Evolutionary conservation across 2,888 invertebrate species (phyloP).

Genomic region (Micropterix aruncella): DNA sequence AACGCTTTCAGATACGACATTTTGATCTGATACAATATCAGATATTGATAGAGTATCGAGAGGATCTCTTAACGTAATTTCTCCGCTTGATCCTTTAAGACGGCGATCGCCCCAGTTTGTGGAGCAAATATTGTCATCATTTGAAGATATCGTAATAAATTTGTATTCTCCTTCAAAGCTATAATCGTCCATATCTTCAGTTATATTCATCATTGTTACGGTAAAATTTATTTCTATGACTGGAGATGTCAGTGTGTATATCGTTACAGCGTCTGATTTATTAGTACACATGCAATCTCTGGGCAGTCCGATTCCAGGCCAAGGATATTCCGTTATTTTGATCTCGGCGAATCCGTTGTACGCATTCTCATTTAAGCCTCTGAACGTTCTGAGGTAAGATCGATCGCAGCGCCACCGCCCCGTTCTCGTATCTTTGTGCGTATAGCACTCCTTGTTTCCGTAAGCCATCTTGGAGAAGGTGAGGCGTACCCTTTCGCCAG

Average conservation of each 20-base stretch:
- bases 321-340: slow-evolving; percentile 53
- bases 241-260: slow-evolving; percentile 54
- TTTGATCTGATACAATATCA: slow-evolving; percentile 32
- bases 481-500: slow-evolving; percentile 53
- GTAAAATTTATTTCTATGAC: slow-evolving; percentile 61
- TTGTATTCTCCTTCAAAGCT: slow-evolving; percentile 64
- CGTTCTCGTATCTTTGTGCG: slow-evolving; percentile 49
- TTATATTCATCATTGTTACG: slow-evolving; percentile 65
- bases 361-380: slow-evolving; percentile 27
- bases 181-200: slow-evolving; percentile 67
- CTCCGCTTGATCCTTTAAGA: slow-evolving; percentile 57
- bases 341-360: slow-evolving; percentile 39
- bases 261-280: slow-evolving; percentile 46
- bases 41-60: slow-evolving; percentile 25
- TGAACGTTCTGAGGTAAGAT: slow-evolving; percentile 21
- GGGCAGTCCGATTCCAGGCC: slow-evolving; percentile 50
- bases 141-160: slow-evolving; percentile 42
- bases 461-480: slow-evolving; percentile 55
- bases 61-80: slow-evolving; percentile 52
- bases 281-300: slow-evolving; percentile 64
- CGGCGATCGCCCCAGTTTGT: slow-evolving; percentile 50
- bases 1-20: slow-evolving; percentile 37
- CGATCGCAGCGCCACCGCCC: slow-evolving; percentile 57
- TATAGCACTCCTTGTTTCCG: slow-evolving; percentile 52
- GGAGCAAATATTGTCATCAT: slow-evolving; percentile 44